A percentile compares a stretch with the other conserved stretches of the same genome.
These are phyloP conservation scores for Deilephila porcellus DNA, from an alignment of 2,888 invertebrate species.

Conservation along the genomic window DNA sequence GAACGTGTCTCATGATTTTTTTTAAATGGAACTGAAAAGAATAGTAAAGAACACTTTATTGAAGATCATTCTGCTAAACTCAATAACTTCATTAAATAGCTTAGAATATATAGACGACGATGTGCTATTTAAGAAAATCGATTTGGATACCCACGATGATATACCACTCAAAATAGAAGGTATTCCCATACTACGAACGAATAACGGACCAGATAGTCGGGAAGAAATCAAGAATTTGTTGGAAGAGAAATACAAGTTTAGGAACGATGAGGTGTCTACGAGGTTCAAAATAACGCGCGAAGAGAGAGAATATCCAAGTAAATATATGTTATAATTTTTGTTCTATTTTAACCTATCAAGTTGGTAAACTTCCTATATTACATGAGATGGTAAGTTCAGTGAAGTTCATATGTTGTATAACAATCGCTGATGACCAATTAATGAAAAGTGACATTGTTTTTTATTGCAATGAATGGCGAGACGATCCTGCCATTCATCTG, in stretches of 20 bases:
- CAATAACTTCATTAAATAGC: neutral
- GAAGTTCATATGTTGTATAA: too few relatives aligned
- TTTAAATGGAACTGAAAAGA: neutral
- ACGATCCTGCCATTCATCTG: too few relatives aligned
- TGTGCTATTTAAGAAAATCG: neutral
- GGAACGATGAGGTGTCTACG: slow-evolving; percentile 67
- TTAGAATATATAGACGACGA: slow-evolving; percentile 4
- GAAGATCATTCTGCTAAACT: slow-evolving; percentile 1
- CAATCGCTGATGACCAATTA: too few relatives aligned
- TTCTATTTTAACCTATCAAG: too few relatives aligned
- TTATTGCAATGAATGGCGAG: too few relatives aligned
- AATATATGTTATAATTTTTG: slow-evolving; percentile 22
- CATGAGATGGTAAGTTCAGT: too few relatives aligned
- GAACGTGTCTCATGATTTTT: neutral
- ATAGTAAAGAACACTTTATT: neutral
- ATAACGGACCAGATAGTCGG: slow-evolving; percentile 39
- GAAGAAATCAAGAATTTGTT: slow-evolving; percentile 60
- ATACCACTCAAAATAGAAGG: slow-evolving; percentile 18
- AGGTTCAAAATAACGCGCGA: slow-evolving; percentile 63
- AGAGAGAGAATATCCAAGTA: slow-evolving; percentile 52
- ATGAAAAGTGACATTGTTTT: too few relatives aligned
- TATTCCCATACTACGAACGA: slow-evolving; percentile 20
- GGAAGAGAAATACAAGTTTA: slow-evolving; percentile 74
- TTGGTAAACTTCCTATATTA: too few relatives aligned
- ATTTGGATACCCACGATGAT: neutral